Percentiles rank a stretch among this genome's conserved stretches.
Evolutionary conservation across 2,797 vertebrate species (phyloP).

Genomic region (Poeciliopsis turneri): DNA sequence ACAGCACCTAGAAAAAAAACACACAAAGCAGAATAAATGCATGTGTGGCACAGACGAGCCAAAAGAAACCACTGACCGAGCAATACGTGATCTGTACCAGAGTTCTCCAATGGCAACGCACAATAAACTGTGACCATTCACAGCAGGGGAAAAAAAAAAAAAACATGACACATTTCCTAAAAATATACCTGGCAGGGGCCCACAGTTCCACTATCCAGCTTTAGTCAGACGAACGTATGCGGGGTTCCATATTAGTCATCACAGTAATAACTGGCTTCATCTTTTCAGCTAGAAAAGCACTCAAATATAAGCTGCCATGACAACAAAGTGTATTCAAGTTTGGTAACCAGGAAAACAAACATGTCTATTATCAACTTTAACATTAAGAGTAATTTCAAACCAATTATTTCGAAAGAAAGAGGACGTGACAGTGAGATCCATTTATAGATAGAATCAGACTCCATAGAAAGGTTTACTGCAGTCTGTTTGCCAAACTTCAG

Average conservation of each 20-base stretch:
- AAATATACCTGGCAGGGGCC: conserved; percentile 67
- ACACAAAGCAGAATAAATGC: conserved; percentile 62
- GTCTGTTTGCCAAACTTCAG: neutral
- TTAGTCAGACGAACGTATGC: conserved; percentile 52
- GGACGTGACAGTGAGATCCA: neutral
- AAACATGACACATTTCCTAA: conserved; percentile 74
- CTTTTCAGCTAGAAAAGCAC: neutral
- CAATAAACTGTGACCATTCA: conserved; percentile 70
- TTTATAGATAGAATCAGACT: neutral
- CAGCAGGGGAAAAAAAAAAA: conserved; percentile 47
- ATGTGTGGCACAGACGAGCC: conserved; percentile 37
- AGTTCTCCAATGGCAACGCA: conserved; percentile 58
- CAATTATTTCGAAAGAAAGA: neutral
- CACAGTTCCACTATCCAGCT: conserved; percentile 62
- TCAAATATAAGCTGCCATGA: neutral
- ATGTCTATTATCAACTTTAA: conserved; percentile 4
- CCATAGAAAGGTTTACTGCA: neutral
- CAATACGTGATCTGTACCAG: conserved; percentile 68
- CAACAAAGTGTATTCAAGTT: neutral
- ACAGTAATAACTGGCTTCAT: conserved; percentile 8
- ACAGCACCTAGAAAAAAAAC: conserved; percentile 33
- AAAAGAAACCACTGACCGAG: conserved; percentile 62
- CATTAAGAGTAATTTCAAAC: neutral
- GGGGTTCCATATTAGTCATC: conserved; percentile 33
- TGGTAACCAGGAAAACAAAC: conserved; percentile 37